Percentiles rank a stretch among this genome's conserved stretches.
Evolutionary conservation across 2,797 vertebrate species (phyloP).

Genomic region (Falco naumanni): DNA sequence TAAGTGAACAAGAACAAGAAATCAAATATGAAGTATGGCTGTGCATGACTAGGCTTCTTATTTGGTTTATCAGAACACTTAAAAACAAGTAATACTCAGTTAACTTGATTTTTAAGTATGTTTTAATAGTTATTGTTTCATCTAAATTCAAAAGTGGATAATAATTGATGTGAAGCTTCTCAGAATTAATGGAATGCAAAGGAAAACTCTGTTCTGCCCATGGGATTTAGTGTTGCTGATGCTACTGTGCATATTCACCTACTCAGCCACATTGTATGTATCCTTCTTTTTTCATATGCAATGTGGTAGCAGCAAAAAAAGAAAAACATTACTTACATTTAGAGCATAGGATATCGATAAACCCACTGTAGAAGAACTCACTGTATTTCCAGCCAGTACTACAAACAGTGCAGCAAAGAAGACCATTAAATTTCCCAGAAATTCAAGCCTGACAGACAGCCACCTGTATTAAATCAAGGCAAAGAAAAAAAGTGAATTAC

Average conservation of each 20-base stretch:
- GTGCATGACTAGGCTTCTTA: not conserved
- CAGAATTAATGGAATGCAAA: not conserved
- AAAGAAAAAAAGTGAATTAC: not conserved
- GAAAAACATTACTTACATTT: slow-evolving; percentile 72
- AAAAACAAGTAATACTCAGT: not conserved
- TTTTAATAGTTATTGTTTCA: not conserved
- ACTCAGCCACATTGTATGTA: not conserved
- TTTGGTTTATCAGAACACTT: not conserved
- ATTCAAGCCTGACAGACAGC: slow-evolving; percentile 72
- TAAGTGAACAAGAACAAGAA: not conserved
- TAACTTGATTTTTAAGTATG: not conserved
- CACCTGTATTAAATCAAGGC: slow-evolving; percentile 56
- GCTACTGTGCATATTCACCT: not conserved
- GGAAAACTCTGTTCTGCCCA: not conserved
- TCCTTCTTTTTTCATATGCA: not conserved
- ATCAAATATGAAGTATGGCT: not conserved
- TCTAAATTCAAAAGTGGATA: not conserved
- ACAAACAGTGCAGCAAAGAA: slow-evolving; percentile 73
- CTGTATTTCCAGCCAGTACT: slow-evolving; percentile 43
- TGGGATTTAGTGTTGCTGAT: not conserved
- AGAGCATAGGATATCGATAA: slow-evolving; percentile 75
- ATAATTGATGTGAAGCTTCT: not conserved
- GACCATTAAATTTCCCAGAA: slow-evolving; percentile 72
- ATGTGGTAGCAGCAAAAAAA: not conserved
- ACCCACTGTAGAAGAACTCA: slow-evolving; percentile 69